phyloP scores from a whole-genome alignment of 2,113 vertebrate genomes.

The Phrynosoma platyrhinos region DNA sequence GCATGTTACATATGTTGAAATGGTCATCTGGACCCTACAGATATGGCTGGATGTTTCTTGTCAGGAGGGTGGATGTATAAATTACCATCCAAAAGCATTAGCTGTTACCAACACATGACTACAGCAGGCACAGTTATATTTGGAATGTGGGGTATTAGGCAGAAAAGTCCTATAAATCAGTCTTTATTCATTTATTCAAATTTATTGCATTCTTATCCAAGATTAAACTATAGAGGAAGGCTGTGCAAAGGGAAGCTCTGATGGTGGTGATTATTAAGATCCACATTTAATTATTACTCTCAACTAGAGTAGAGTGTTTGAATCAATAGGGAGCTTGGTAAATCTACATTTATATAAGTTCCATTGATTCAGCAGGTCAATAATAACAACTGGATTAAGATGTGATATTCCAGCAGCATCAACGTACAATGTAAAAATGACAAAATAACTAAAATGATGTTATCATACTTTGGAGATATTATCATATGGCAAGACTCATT shows the following conservation, averaged over 20 bases:
- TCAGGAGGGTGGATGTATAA: neutral
- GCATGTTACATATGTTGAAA: neutral
- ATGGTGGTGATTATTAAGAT: neutral
- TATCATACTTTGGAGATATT: too few relatives aligned
- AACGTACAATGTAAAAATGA: too few relatives aligned
- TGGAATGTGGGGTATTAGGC: neutral
- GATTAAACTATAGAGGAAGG: neutral
- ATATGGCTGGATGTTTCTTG: neutral
- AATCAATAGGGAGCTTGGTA: too few relatives aligned
- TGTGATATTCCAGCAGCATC: too few relatives aligned
- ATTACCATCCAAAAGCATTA: neutral
- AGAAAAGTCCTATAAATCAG: neutral
- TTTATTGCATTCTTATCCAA: neutral
- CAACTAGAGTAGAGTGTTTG: too few relatives aligned
- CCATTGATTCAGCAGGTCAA: too few relatives aligned
- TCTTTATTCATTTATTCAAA: neutral
- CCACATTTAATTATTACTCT: too few relatives aligned
- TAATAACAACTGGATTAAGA: too few relatives aligned
- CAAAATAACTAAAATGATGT: too few relatives aligned
- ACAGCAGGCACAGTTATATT: neutral
- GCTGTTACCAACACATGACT: neutral
- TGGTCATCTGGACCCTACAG: neutral
- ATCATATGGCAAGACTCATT: too few relatives aligned
- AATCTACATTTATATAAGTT: too few relatives aligned
- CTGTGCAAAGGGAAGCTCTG: neutral